Percentiles rank a stretch among this genome's conserved stretches.
phyloP scores from a whole-genome alignment of 2,797 vertebrate species.

The Myotis daubentonii region DNA sequence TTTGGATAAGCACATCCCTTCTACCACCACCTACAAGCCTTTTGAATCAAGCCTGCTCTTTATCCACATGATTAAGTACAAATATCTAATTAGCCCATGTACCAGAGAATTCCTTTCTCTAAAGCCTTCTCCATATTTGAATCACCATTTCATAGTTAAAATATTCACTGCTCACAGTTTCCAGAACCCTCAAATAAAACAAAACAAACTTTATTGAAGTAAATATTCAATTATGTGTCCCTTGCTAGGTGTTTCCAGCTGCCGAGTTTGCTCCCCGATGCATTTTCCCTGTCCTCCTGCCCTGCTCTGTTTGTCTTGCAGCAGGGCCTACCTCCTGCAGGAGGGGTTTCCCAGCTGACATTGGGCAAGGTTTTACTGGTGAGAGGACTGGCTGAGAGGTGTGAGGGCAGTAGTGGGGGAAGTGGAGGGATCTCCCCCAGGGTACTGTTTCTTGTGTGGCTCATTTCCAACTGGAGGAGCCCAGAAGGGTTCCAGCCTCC shows the following conservation, averaged over 20 bases:
- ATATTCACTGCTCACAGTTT: neutral
- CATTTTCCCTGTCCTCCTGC: fast-evolving
- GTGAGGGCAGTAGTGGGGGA: neutral
- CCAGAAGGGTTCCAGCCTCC: neutral
- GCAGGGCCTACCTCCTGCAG: fast-evolving
- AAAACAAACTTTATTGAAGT: neutral
- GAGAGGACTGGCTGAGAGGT: neutral
- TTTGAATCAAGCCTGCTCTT: conserved; percentile 14
- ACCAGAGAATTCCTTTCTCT: neutral
- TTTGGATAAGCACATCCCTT: neutral
- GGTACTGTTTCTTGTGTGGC: neutral
- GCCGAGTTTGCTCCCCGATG: neutral
- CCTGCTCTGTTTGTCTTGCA: neutral
- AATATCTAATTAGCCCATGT: neutral
- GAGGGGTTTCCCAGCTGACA: neutral
- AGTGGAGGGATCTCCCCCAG: neutral
- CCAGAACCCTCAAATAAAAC: neutral
- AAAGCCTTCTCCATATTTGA: neutral
- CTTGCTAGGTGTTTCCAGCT: neutral
- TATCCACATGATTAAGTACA: neutral
- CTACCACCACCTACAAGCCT: neutral
- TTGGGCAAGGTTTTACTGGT: neutral
- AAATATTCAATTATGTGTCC: neutral
- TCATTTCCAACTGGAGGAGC: neutral
- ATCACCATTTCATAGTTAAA: neutral